phyloP scores from a whole-genome alignment of 2,797 vertebrate genomes.

The Picus viridis region DNA sequence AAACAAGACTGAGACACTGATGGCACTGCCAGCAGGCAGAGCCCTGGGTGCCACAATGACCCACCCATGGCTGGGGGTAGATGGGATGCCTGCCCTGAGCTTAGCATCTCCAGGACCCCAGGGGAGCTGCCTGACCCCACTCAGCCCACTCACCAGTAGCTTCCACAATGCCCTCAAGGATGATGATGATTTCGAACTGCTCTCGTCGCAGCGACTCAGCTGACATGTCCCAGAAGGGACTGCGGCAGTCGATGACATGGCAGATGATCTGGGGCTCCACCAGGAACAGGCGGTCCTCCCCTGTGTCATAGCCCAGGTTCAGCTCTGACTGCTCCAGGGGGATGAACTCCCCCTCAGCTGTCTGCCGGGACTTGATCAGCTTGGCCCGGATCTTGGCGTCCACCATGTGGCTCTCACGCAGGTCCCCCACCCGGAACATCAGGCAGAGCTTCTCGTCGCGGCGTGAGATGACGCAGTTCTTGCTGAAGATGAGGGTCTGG shows the following conservation, averaged over 20 bases:
- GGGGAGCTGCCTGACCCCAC: rapidly evolving
- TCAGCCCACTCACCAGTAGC: constrained; percentile 78
- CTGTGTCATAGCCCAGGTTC: constrained; percentile 85
- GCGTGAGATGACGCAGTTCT: constrained; percentile 82
- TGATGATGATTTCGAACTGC: constrained; percentile 85
- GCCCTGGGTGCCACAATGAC: rapidly evolving
- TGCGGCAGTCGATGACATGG: constrained; percentile 79
- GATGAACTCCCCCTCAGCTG: constrained; percentile 86
- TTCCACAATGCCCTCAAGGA: constrained; percentile 87
- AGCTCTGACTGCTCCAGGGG: constrained; percentile 87
- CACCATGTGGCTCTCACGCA: constrained; percentile 88
- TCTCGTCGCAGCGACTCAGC: constrained; percentile 77
- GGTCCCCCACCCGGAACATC: constrained; percentile 86
- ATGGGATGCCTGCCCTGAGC: background rate
- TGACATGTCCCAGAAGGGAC: constrained; percentile 85
- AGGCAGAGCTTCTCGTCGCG: constrained; percentile 82
- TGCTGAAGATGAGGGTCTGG: constrained; percentile 88
- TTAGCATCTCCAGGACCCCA: background rate
- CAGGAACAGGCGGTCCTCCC: constrained; percentile 83
- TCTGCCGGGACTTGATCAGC: constrained; percentile 86
- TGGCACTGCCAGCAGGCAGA: rapidly evolving
- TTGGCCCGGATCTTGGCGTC: constrained; percentile 87
- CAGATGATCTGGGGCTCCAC: constrained; percentile 88
- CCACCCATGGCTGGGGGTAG: rapidly evolving
- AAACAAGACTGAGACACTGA: background rate